These are phyloP conservation scores for Fragum fragum DNA, from an alignment of 2,888 invertebrate genomes.

Conservation along the genomic window DNA sequence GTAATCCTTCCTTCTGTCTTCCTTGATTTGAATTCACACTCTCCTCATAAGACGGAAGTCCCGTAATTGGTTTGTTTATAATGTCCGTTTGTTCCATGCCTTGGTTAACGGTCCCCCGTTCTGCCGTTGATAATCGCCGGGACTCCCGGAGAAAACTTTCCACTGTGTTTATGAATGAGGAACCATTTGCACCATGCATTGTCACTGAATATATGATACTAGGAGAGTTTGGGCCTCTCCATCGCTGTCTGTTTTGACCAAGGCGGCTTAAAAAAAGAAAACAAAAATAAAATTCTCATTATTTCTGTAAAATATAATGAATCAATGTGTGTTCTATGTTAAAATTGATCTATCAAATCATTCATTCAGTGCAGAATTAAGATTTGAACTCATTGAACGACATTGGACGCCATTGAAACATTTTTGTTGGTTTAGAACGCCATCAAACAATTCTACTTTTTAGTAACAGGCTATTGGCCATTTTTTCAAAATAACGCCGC, in stretches of 20 bases:
- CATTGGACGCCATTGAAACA: too few species aligned
- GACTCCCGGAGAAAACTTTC: conserved; percentile 12
- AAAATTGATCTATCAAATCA: too few species aligned
- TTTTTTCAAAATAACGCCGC: too few species aligned
- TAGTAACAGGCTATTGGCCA: too few species aligned
- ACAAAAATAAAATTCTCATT: too few species aligned
- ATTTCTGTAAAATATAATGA: too few species aligned
- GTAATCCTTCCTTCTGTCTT: not conserved
- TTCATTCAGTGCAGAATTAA: too few species aligned
- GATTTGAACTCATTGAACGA: too few species aligned
- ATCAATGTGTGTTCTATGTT: too few species aligned
- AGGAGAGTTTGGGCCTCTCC: not conserved
- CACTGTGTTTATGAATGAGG: not conserved
- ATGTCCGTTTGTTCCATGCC: not conserved
- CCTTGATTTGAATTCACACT: not conserved
- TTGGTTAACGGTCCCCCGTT: not conserved
- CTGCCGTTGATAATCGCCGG: not conserved
- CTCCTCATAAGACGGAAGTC: conserved; percentile 24
- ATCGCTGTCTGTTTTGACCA: not conserved
- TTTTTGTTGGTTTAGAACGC: too few species aligned
- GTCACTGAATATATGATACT: conserved; percentile 19
- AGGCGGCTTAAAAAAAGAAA: not conserved
- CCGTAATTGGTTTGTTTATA: not conserved
- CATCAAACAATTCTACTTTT: too few species aligned
- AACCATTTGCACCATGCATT: not conserved